Evolutionary conservation across 2,797 vertebrate species (phyloP).

Genomic region (Linurgus olivaceus): DNA sequence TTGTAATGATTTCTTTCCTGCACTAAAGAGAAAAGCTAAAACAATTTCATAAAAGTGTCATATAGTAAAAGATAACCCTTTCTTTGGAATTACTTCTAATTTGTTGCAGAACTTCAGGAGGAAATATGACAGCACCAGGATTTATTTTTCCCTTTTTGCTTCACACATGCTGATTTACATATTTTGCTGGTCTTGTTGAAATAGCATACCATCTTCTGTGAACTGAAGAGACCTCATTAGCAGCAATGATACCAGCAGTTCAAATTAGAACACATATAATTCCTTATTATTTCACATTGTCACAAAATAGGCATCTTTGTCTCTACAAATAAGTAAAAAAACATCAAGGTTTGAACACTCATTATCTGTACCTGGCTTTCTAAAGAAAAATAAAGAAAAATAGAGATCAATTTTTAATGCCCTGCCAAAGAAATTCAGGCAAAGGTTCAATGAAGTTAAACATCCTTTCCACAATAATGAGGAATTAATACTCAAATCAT

Average conservation of each 20-base stretch:
- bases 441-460: conserved; percentile 23
- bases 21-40: conserved; percentile 40
- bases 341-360: background rate
- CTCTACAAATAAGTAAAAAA: background rate
- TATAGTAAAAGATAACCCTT: conserved; percentile 14
- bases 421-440: background rate
- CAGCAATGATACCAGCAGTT: background rate
- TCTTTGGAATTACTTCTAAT: background rate
- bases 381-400: background rate
- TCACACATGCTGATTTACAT: background rate
- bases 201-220: background rate
- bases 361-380: background rate
- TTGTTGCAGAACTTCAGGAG: background rate
- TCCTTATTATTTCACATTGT: background rate
- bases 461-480: conserved; percentile 14
- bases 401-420: background rate
- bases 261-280: background rate
- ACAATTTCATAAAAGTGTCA: conserved; percentile 5
- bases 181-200: background rate
- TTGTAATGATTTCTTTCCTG: conserved; percentile 56
- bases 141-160: background rate
- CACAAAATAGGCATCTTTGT: background rate
- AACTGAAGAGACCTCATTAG: background rate
- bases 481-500: conserved; percentile 18
- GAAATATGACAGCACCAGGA: background rate